Base-by-base conservation (phyloP, 2,113 vertebrate genomes). In the Stomatorhinus ivindoensis region DNA sequence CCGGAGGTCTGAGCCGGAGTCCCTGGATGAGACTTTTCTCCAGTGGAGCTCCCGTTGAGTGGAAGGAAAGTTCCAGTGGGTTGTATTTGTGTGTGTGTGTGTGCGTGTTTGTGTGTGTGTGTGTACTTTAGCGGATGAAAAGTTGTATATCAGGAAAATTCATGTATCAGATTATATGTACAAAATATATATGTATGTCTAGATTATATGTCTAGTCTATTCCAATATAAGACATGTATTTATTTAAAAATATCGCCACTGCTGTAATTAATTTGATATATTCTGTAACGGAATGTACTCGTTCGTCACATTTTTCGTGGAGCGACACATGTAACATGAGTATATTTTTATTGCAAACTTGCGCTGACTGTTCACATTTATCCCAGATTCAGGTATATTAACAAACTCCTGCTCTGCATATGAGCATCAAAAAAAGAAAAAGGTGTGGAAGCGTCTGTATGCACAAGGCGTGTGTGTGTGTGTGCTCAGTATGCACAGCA, bases 151-250 rank as follows among this genome's bases (percentile, higher is more conserved):
- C 65, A 73, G 65, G 65, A 73, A 82, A 88, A 73, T 55, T n/a
- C 55, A 65, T 46, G 9, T 86, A 65, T 46, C 9, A 46, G 53
- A 87, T 55, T 87, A 31, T 58, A 46, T 82, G 39, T 80, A 69
- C 19, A 19, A 50, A 69, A 65, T 65, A 27, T 65, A 27, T 27
- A 65, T 65, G 55, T 61, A 24, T 61, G 55, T 61, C 55, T 9
- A n/a, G 55, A 61, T 61, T 27, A 65, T 69, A 69, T 69, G 61
- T 93, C 92, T 88, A 89, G 92, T 88, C 88, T 89, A 88, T 91
- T 91, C 89, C 92, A 92, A 92, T 94, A 93, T 92, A 73, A 92
- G 87, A 90, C 27, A 84, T 93, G 84, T 93, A 90, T 93, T 93
- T 92, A 91, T 94, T 93, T 93, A 82, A 76, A 85, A 15, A 47